These are phyloP conservation scores for Deilephila elpenor DNA, from an alignment of 2,888 invertebrate genomes.

Conservation along the genomic window DNA sequence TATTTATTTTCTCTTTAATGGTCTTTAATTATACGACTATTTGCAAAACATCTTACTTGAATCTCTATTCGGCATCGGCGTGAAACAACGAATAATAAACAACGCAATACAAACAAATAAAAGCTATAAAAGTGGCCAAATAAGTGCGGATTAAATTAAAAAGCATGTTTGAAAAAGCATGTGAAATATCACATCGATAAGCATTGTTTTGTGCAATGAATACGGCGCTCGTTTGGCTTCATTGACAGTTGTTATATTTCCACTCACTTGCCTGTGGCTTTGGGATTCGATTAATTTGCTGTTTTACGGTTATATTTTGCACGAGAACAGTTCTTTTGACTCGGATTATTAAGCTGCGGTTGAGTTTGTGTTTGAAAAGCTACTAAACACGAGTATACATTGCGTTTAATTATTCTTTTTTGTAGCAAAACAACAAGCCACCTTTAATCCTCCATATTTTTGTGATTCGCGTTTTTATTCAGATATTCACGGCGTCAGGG, in stretches of 20 bases:
- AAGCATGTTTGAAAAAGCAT: constrained; percentile 38
- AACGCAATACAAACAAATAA: constrained; percentile 44
- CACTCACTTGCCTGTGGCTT: constrained; percentile 35
- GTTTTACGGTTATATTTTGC: constrained; percentile 32
- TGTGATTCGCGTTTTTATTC: constrained; percentile 8
- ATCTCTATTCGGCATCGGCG: no score
- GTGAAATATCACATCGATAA: constrained; percentile 38
- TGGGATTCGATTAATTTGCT: constrained; percentile 40
- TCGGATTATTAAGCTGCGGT: background rate
- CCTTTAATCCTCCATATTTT: constrained; percentile 16
- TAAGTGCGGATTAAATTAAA: constrained; percentile 38
- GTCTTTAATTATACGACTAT: no score
- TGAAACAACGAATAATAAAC: no score
- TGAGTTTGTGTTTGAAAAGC: background rate
- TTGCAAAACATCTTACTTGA: no score
- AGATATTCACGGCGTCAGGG: constrained; percentile 34
- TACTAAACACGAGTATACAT: background rate
- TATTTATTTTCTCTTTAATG: no score
- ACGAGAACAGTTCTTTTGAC: background rate
- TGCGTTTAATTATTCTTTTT: background rate
- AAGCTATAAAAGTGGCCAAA: constrained; percentile 46
- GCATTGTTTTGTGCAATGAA: constrained; percentile 42
- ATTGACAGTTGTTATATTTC: constrained; percentile 41
- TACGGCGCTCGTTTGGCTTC: constrained; percentile 41
- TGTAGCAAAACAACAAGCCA: background rate